Evolutionary conservation across 2,797 vertebrate genomes (phyloP).

Genomic region (Propithecus perrieri): DNA sequence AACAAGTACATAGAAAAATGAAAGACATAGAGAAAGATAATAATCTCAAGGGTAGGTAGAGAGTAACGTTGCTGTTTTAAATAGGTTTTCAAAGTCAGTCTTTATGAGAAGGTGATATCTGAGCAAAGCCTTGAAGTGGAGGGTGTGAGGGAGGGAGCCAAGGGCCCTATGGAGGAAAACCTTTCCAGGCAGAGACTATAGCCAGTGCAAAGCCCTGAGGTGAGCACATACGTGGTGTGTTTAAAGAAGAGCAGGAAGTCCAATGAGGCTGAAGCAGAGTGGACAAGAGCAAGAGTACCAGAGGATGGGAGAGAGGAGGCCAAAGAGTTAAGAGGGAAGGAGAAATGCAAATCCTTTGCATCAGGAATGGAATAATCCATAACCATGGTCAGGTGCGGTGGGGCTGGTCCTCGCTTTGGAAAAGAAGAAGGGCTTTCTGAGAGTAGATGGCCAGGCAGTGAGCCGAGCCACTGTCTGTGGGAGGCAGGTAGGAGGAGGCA

Average conservation of each 20-base stretch:
- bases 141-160: not conserved
- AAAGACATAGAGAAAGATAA: not conserved
- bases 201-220: not conserved
- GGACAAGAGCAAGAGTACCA: not conserved
- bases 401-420: not conserved
- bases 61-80: not conserved
- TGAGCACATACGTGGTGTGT: accelerated
- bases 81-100: not conserved
- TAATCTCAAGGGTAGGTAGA: not conserved
- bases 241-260: not conserved
- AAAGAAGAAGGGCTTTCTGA: not conserved
- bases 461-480: not conserved
- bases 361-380: not conserved
- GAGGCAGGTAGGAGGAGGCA: slow-evolving; percentile 19
- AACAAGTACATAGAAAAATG: not conserved
- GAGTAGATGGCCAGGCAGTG: not conserved
- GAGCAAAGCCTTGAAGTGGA: not conserved
- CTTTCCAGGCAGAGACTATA: not conserved
- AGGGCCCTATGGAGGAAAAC: not conserved
- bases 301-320: not conserved
- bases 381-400: not conserved
- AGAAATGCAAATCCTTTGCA: not conserved
- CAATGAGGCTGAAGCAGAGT: not conserved
- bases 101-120: not conserved
- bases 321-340: not conserved